Conservation (phyloP, 2,113 vertebrate species). For the Pterophyllum scalare region DNA sequence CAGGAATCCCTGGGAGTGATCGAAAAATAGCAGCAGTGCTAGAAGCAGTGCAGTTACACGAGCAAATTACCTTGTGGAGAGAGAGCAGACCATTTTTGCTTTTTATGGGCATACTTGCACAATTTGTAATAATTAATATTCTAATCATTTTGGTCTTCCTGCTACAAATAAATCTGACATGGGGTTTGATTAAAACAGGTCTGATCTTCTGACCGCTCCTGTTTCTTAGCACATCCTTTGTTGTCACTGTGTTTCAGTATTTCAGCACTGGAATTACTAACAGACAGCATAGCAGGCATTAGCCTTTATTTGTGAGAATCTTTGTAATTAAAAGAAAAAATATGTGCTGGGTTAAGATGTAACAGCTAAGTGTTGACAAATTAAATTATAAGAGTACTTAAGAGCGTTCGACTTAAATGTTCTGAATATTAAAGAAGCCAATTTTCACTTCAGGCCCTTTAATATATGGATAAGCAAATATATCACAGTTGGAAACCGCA, state of each 20-base stretch:
- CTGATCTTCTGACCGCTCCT: too few relatives aligned
- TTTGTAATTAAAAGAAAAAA: neutral
- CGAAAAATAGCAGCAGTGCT: too few relatives aligned
- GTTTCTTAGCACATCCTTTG: neutral
- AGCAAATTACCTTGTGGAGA: too few relatives aligned
- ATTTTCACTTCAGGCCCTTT: constrained; percentile 16
- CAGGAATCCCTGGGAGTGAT: neutral
- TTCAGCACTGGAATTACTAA: neutral
- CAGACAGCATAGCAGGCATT: neutral
- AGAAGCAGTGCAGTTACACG: too few relatives aligned
- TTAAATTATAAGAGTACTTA: neutral
- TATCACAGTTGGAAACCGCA: constrained; percentile 24
- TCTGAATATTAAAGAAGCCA: neutral
- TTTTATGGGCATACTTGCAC: too few relatives aligned
- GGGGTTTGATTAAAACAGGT: too few relatives aligned
- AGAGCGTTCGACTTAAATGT: neutral
- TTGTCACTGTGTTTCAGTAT: neutral
- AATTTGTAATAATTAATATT: too few relatives aligned
- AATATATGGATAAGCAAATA: constrained; percentile 7
- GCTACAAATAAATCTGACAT: too few relatives aligned
- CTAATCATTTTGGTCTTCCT: too few relatives aligned
- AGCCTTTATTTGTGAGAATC: neutral
- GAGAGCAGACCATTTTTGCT: too few relatives aligned
- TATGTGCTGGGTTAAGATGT: neutral
- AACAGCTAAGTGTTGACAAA: neutral